Evolutionary conservation across 1,140 invertebrate species (phyloP), one percentile per base, ranked within the genome.

Genomic region (Bombus affinis): DNA sequence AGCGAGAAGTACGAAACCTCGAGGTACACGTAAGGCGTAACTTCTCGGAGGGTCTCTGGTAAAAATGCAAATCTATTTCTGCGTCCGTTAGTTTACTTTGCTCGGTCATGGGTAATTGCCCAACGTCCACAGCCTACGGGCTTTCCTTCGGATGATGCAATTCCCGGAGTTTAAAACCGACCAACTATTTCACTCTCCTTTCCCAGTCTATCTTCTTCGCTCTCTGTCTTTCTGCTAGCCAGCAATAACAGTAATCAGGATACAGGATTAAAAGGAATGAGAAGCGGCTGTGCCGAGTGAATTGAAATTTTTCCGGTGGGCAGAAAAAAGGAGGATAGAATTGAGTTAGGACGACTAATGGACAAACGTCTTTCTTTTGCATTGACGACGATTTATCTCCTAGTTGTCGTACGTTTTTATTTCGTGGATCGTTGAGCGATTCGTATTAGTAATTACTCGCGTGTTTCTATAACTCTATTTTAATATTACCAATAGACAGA

Each of bases 21-120:
- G 80, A 75, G n/a, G 79, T 70, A 53, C 72, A 75, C 85, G 85
- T 75, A 83, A 75, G 80, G 71, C 85, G 71, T 39, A 68, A 70
- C 72, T 82, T 39, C 62, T 47, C 35, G 15, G 70, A 72, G 72
- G 62, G 13, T 44, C 32, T 42, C 80, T 32, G 47, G 65, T 83
- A 86, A 86, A 86, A 86, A 86, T 86, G 85, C 85, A 86, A 86
- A 86, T 86, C 85, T 76, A 86, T 86, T 86, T 86, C 85, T 83
- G 47, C 73, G 72, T 75, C 80, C 72, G 80, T 82, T 81, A 76
- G 85, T 86, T 86, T 86, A 77, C 85, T 86, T 83, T 76, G 73
- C 79, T 82, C 85, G 80, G 85, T 86, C 85, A 83, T 72, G 85
- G 83, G 85, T 86, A 86, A 86, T 86, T 86, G 85, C 80, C 85